Percentiles rank a stretch among this genome's conserved stretches.
Conservation (phyloP, 1,140 invertebrate genomes). For the Euglossa dilemma region DNA sequence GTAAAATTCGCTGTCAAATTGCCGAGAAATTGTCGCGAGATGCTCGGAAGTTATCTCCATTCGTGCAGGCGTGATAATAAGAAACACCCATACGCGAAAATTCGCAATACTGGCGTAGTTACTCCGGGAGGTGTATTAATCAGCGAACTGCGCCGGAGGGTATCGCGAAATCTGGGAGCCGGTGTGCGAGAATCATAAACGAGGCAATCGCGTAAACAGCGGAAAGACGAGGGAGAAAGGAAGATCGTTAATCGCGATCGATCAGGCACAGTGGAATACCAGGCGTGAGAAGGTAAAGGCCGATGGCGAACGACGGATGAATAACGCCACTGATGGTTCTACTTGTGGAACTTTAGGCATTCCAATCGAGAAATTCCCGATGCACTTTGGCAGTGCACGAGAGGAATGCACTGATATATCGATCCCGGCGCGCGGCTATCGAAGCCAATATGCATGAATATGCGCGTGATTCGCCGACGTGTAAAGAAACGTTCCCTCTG, state of each 20-base stretch:
- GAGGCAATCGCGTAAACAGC: not conserved
- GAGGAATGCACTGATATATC: slow-evolving; percentile 70
- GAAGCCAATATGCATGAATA: slow-evolving; percentile 44
- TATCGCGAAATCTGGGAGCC: not conserved
- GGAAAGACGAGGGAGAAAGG: not conserved
- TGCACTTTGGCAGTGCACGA: slow-evolving; percentile 69
- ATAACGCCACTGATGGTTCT: slow-evolving; percentile 63
- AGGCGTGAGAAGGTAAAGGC: slow-evolving; percentile 23
- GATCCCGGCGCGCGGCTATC: slow-evolving; percentile 39
- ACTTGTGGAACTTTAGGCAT: slow-evolving; percentile 75
- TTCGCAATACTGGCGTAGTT: too few species aligned
- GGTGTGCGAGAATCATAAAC: too few species aligned
- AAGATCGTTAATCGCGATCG: slow-evolving; percentile 53
- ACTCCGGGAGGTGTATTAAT: too few species aligned
- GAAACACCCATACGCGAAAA: too few species aligned
- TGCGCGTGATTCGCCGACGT: slow-evolving; percentile 42
- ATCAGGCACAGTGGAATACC: slow-evolving; percentile 37
- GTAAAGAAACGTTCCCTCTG: slow-evolving; percentile 7
- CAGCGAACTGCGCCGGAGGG: not conserved
- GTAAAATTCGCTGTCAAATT: too few species aligned
- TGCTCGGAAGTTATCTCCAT: too few species aligned
- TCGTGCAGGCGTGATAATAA: too few species aligned
- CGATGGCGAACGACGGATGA: slow-evolving; percentile 41
- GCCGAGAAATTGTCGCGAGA: too few species aligned
- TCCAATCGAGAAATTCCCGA: slow-evolving; percentile 79